Evolutionary conservation across 2,888 invertebrate species (phyloP).

Genomic region (Rambutsinella grinnellia): DNA sequence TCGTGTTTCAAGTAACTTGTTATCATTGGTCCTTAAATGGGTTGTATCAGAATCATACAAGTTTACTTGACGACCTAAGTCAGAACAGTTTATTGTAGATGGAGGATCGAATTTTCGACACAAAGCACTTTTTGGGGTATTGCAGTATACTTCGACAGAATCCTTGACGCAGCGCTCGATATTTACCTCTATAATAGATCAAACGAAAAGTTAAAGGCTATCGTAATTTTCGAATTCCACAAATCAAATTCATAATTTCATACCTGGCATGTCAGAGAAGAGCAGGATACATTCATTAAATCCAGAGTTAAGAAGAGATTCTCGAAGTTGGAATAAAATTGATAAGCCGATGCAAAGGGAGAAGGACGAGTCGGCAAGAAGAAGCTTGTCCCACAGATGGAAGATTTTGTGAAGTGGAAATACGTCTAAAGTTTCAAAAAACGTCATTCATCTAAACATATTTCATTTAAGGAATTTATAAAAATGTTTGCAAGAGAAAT

Average conservation of each 20-base stretch:
- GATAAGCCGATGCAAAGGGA: conserved; percentile 96
- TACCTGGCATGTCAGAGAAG: conserved; percentile 95
- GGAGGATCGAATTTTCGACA: conserved; percentile 81
- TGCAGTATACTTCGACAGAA: conserved; percentile 86
- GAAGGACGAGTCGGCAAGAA: conserved; percentile 92
- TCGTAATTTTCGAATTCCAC: neutral
- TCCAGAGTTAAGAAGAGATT: conserved; percentile 86
- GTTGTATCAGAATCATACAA: conserved; percentile 43
- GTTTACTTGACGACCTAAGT: conserved; percentile 44
- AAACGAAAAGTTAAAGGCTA: neutral
- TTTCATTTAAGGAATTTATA: neutral
- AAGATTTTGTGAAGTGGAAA: conserved; percentile 98
- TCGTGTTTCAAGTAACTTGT: neutral
- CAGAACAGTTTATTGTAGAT: conserved; percentile 32
- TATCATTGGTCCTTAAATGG: neutral
- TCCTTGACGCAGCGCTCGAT: conserved; percentile 93
- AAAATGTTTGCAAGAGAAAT: neutral
- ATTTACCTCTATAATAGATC: conserved; percentile 84
- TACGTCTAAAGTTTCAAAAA: conserved; percentile 78
- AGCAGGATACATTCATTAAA: conserved; percentile 98
- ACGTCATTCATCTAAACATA: neutral
- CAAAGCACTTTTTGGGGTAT: conserved; percentile 89
- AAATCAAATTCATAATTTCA: too few species aligned
- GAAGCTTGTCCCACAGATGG: conserved; percentile 96
- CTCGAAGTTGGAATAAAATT: conserved; percentile 88